Conservation (phyloP, 2,113 vertebrate species). For the Nycticebus coucang region DNA sequence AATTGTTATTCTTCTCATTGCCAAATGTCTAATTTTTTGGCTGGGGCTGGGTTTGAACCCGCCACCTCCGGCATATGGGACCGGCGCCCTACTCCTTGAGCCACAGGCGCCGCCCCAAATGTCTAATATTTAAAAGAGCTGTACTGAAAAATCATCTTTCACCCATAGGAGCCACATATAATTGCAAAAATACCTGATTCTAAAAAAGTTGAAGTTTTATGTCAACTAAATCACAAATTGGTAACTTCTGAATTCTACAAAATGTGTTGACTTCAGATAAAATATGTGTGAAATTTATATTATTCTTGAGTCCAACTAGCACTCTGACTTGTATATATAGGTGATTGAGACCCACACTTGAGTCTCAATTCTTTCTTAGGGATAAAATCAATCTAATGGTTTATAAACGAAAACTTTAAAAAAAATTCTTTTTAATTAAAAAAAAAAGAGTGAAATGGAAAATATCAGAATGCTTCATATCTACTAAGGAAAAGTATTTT, state of each 20-base stretch:
- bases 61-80: no score
- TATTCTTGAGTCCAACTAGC: background rate
- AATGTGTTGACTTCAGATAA: background rate
- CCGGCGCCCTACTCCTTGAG: no score
- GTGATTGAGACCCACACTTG: background rate
- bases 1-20: slow-evolving; percentile 20
- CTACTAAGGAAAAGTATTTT: background rate
- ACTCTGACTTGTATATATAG: background rate
- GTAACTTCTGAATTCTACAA: background rate
- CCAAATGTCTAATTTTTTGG: background rate
- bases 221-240: slow-evolving; percentile 8
- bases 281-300: background rate
- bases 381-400: background rate
- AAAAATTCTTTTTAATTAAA: background rate
- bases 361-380: background rate
- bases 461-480: background rate
- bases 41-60: no score
- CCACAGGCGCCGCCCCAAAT: no score
- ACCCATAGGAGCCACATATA: background rate
- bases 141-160: background rate
- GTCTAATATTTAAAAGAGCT: background rate
- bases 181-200: background rate
- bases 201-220: background rate
- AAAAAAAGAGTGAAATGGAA: background rate
- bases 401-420: background rate